phyloP scores from a whole-genome alignment of 2,113 vertebrate species.

The Xyrauchen texanus region DNA sequence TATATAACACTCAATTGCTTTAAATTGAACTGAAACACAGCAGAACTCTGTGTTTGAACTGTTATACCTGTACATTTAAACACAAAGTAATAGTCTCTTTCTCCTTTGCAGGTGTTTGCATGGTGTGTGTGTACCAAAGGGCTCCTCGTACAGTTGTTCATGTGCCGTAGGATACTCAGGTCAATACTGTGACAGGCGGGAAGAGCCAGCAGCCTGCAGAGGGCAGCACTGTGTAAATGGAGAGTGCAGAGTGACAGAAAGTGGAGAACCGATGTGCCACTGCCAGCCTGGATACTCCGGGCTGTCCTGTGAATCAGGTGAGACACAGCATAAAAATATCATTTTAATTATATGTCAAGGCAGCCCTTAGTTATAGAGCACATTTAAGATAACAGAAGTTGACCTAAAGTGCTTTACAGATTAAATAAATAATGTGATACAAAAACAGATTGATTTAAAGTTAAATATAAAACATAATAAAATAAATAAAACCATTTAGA shows the following conservation, averaged over 20 bases:
- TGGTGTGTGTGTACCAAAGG: conserved; percentile 78
- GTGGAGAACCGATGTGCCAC: conserved; percentile 81
- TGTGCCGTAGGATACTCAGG: conserved; percentile 86
- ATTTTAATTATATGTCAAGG: neutral
- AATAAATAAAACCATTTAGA: too few species aligned
- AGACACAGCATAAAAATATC: conserved; percentile 4
- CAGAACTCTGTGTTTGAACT: too few species aligned
- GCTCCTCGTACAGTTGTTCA: conserved; percentile 82
- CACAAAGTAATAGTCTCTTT: neutral
- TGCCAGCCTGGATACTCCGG: conserved; percentile 84
- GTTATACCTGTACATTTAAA: neutral
- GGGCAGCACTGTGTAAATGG: conserved; percentile 84
- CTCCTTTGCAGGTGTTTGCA: conserved; percentile 81
- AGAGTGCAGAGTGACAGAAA: conserved; percentile 83
- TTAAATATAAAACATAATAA: too few species aligned
- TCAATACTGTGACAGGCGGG: conserved; percentile 81
- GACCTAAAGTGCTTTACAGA: too few species aligned
- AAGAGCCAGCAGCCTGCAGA: conserved; percentile 83
- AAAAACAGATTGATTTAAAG: too few species aligned
- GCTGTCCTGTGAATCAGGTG: conserved; percentile 86
- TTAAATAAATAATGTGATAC: too few species aligned
- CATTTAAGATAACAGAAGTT: neutral
- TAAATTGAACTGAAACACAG: neutral
- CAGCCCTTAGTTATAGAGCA: neutral
- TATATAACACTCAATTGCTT: neutral